Percentiles rank a stretch among this genome's conserved stretches.
Evolutionary conservation across 92 coral and sea anemone genomes (phyloP).

Genomic region (Porites divaricata): DNA sequence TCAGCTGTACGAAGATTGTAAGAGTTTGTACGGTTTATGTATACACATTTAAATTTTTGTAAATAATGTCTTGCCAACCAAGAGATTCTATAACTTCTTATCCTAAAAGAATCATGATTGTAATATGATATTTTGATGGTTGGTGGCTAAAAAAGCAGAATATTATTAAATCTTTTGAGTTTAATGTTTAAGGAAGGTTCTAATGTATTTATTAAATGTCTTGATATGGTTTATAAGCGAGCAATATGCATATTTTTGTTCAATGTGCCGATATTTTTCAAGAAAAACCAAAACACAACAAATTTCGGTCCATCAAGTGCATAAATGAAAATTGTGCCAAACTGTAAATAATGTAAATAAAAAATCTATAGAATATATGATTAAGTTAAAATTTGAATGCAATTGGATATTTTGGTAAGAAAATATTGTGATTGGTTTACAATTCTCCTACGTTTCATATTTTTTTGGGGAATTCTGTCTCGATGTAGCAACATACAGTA

Average conservation of each 20-base stretch:
- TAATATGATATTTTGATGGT: conserved; percentile 14
- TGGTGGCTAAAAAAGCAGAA: not conserved
- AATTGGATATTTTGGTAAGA: conserved; percentile 47
- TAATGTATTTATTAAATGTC: conserved; percentile 21
- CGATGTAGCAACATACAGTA: too few relatives aligned
- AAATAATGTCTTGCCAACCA: conserved; percentile 25
- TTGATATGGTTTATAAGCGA: conserved; percentile 10
- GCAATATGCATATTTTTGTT: conserved; percentile 53
- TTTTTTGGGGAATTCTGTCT: not conserved
- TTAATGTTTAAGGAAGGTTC: conserved; percentile 35
- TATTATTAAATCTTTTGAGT: not conserved
- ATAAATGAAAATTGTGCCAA: not conserved
- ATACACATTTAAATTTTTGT: conserved; percentile 14
- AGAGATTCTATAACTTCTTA: conserved; percentile 11
- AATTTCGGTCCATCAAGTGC: not conserved
- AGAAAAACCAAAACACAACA: conserved; percentile 18
- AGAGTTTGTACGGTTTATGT: conserved; percentile 1
- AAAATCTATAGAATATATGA: not conserved
- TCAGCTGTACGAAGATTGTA: not conserved
- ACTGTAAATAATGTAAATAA: conserved; percentile 37
- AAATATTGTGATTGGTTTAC: conserved; percentile 9
- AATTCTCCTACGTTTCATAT: not conserved
- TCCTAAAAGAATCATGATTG: not conserved
- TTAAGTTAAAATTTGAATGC: conserved; percentile 18
- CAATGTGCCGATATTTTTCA: conserved; percentile 34